Evolutionary conservation across 2,888 invertebrate genomes (phyloP).

Genomic region (Apotomis turbidana): DNA sequence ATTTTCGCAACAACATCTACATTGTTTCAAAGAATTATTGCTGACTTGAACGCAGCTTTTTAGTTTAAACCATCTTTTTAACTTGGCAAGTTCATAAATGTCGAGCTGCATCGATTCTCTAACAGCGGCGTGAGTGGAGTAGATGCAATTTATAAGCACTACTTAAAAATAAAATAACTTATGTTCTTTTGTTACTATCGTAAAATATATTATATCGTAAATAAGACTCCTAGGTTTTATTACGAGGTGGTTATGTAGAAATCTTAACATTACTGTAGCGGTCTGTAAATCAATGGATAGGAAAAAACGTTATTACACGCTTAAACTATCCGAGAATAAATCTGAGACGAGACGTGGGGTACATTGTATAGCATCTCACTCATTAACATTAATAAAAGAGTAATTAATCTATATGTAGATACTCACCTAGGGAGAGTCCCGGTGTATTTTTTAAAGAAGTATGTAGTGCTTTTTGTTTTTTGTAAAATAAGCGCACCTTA

Average conservation of each 20-base stretch:
- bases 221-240: conserved; percentile 70
- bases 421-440: neutral
- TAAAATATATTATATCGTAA: conserved; percentile 72
- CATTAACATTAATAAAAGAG: conserved; percentile 29
- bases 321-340: conserved; percentile 63
- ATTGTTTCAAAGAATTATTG: conserved; percentile 46
- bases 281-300: conserved; percentile 72
- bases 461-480: no score
- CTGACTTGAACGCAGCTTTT: conserved; percentile 48
- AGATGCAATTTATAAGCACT: conserved; percentile 40
- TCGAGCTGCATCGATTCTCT: conserved; percentile 47
- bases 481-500: no score
- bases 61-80: conserved; percentile 47
- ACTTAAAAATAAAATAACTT: conserved; percentile 55
- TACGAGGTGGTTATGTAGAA: conserved; percentile 65
- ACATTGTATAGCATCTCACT: conserved; percentile 51
- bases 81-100: conserved; percentile 51
- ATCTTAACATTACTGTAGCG: conserved; percentile 68
- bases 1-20: conserved; percentile 36
- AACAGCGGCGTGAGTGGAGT: conserved; percentile 44
- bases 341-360: conserved; percentile 61
- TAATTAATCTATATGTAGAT: neutral
- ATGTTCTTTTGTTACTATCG: conserved; percentile 63
- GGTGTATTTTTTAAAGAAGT: no score
- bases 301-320: conserved; percentile 70